Base-by-base conservation (phyloP, 2,888 invertebrate species). In the Lithodes maja region DNA sequence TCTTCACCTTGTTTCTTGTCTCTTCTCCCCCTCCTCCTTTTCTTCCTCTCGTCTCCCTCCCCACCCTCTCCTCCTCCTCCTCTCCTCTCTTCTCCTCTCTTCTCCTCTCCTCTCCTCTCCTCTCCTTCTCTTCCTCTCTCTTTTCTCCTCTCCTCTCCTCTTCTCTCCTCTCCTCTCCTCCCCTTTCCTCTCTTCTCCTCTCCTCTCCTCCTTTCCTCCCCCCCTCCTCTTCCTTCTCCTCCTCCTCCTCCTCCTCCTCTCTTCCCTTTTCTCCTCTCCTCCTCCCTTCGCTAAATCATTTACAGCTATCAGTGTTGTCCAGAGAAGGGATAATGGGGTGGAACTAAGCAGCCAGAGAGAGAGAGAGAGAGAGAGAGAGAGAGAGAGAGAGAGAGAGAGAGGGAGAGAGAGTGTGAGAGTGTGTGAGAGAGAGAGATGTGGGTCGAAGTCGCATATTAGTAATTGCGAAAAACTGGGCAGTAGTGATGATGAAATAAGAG, bases 331-430 rank as follows among this genome's bases (percentile, higher is more conserved):
- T 61, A 61, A 61, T 61, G 61, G 61, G 12, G 7, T 61, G 61
- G 61, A 61, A 61, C 61, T 61, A 61, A 61, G 1, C 61, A 5
- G 61, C 5, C 5, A 61, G 61, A 61, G 61, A 61, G 61, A 61
- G 61, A 61, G 61, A 61, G 61, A 61, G 61, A 61, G 61, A 61
- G 61, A 61, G 61, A 61, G 61, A 61, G 61, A 61, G 61, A 61
- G 61, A 61, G 61, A 61, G 61, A 61, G 61, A 61, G 55, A 55
- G 55, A 55, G 55, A 55, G 55, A 55, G 55, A 55, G 3, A 5
- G n/a, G n/a, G n/a, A n/a, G n/a, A n/a, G 33, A 33, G 33, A 0
- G 33, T 33, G 33, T 33, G 33, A 33, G 33, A 33, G 33, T 33
- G 33, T 33, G 33, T 33, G 33, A 33, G 33, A 33, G 33, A 33